Percentiles rank a stretch among this genome's conserved stretches.
Conservation (phyloP, 2,888 invertebrate genomes). For the Synergus laeviventris region DNA sequence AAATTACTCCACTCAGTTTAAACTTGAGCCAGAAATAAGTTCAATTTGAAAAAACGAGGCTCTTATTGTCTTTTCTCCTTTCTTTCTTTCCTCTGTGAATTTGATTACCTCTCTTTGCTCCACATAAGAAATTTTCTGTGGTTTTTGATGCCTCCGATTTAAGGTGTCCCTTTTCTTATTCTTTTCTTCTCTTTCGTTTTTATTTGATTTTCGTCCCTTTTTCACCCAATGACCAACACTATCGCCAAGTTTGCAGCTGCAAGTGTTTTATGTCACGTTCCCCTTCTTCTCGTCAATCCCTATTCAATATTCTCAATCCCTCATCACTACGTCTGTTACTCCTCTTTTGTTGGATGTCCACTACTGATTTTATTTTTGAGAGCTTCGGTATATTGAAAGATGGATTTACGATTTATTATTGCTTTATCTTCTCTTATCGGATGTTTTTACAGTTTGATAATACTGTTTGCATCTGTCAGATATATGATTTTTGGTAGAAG, state of each 20-base stretch:
- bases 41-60: too few relatives aligned
- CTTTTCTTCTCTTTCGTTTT: neutral
- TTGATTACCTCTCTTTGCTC: neutral
- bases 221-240: neutral
- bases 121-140: neutral
- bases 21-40: too few relatives aligned
- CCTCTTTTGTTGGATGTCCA: conserved; percentile 17
- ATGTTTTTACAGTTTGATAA: neutral
- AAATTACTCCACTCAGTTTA: too few relatives aligned
- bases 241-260: conserved; percentile 28
- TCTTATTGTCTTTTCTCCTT: neutral
- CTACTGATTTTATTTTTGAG: conserved; percentile 10
- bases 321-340: conserved; percentile 6
- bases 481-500: neutral
- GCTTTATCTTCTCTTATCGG: neutral
- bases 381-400: neutral
- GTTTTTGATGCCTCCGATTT: neutral
- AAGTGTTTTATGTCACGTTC: conserved; percentile 30
- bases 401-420: too few relatives aligned
- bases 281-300: conserved; percentile 8
- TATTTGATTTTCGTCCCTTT: neutral
- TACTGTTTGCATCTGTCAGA: neutral
- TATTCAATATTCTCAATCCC: conserved; percentile 28
- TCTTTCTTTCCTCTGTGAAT: neutral
- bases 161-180: neutral